phyloP scores from a whole-genome alignment of 2,888 invertebrate genomes.

The Pristionchus exspectatus region DNA sequence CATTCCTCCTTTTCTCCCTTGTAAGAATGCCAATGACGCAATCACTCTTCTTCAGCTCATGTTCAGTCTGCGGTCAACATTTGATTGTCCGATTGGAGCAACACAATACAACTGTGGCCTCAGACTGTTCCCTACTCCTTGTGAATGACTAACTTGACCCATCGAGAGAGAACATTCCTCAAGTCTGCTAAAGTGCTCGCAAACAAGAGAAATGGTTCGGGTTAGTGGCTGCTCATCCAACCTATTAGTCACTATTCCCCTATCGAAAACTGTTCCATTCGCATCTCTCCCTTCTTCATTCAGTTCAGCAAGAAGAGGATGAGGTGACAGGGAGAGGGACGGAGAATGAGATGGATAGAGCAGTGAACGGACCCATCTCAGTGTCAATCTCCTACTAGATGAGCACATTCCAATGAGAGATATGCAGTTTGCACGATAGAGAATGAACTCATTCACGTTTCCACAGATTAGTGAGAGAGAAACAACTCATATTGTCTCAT shows the following conservation, averaged over 20 bases:
- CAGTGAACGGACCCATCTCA: constrained; percentile 5
- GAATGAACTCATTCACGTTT: neutral
- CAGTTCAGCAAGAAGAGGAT: constrained; percentile 32
- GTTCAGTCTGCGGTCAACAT: neutral
- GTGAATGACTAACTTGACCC: constrained; percentile 26
- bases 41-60: neutral
- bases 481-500: neutral
- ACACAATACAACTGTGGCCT: constrained; percentile 28
- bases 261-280: constrained; percentile 47
- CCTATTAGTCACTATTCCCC: constrained; percentile 40
- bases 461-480: neutral
- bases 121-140: constrained; percentile 3
- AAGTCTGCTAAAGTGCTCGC: neutral
- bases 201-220: neutral
- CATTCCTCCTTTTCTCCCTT: neutral
- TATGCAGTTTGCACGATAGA: neutral
- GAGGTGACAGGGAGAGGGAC: constrained; percentile 30
- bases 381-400: constrained; percentile 28
- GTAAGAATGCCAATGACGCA: constrained; percentile 7
- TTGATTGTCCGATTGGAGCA: constrained; percentile 18
- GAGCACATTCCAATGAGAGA: neutral
- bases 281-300: constrained; percentile 25
- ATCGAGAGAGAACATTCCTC: constrained; percentile 43
- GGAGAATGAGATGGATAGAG: neutral
- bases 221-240: constrained; percentile 26